Base-by-base conservation (phyloP, 2,797 vertebrate genomes). In the Protonibea diacanthus region DNA sequence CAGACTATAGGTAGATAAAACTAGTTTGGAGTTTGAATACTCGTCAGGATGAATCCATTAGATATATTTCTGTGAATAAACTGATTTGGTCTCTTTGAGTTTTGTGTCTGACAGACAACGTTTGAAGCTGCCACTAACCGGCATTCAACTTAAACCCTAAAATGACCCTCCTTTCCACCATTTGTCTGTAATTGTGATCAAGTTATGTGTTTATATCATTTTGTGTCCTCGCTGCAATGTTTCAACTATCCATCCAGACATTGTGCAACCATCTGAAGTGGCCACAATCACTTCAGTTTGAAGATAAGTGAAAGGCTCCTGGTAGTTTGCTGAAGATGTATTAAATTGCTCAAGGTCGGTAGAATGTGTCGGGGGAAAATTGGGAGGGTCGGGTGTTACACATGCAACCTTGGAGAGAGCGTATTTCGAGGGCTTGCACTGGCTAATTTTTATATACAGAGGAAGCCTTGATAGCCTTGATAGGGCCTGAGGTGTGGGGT, bases 261-360 rank as follows among this genome's bases (percentile, higher is more conserved):
- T 40, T 63, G 65, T 67, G 57, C 51, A 60, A 8, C 7, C 40
- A 27, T 49, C 20, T 76, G 59, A 77, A 86, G 83, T 57, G 74
- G 66, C 60, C 70, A 71, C 84, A 89, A 83, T 84, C 83, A 87
- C 81, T 80, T 76, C 51, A 87, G 58, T 29, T 45, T 27, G 59
- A 56, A 56, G 77, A 76, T 20, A 15, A 80, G 52, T 70, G 66
- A 81, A 74, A 70, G 25, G 61, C 61, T 70, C 58, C 29, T 64
- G 8, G 21, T 59, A 8, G 49, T 77, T 77, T 64, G 15, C 52
- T 70, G 56, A 86, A 75, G 82, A 80, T 53, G 51, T 13, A 0
- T 67, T 38, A 20, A 52, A 84, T 81, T 60, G 71, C 65, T 81
- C 81, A 79, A 88, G 70, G 83, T 84, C 70, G 6, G 57, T 3